phyloP scores from a whole-genome alignment of 2,113 vertebrate species.

The Xiphophorus couchianus region DNA sequence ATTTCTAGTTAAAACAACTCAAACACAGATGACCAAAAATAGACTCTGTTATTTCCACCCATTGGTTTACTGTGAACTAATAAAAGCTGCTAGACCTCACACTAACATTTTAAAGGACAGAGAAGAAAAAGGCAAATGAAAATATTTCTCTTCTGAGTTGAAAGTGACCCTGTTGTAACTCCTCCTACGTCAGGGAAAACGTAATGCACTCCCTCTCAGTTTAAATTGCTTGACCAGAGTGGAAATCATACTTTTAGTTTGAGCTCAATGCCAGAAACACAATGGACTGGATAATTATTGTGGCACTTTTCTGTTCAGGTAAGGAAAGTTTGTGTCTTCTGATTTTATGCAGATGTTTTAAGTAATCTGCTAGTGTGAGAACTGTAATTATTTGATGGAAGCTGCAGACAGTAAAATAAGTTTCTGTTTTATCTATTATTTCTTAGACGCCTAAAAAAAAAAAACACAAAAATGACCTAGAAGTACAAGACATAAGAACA shows the following conservation, averaged over 20 bases:
- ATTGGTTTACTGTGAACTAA: background rate
- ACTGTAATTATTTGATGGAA: background rate
- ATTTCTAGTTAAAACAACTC: too few species aligned
- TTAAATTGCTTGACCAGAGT: background rate
- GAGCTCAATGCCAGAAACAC: constrained; percentile 22
- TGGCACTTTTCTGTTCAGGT: constrained; percentile 55
- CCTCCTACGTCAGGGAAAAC: constrained; percentile 17
- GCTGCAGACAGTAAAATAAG: background rate
- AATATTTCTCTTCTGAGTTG: background rate
- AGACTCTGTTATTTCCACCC: too few species aligned
- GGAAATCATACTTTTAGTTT: background rate
- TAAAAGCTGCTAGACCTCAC: background rate
- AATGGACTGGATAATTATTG: constrained; percentile 51
- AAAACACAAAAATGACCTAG: background rate
- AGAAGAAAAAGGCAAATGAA: background rate
- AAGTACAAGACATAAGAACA: background rate
- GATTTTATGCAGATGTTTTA: background rate
- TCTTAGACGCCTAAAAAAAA: background rate
- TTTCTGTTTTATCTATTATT: background rate
- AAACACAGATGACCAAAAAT: too few species aligned
- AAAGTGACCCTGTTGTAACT: background rate
- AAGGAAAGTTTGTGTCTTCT: constrained; percentile 23
- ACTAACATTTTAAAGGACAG: background rate
- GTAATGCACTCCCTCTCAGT: background rate
- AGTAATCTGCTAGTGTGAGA: background rate